Percentiles rank a stretch among this genome's conserved stretches.
phyloP scores from a whole-genome alignment of 2,888 invertebrate genomes.

The Sinhomidia bicolor region DNA sequence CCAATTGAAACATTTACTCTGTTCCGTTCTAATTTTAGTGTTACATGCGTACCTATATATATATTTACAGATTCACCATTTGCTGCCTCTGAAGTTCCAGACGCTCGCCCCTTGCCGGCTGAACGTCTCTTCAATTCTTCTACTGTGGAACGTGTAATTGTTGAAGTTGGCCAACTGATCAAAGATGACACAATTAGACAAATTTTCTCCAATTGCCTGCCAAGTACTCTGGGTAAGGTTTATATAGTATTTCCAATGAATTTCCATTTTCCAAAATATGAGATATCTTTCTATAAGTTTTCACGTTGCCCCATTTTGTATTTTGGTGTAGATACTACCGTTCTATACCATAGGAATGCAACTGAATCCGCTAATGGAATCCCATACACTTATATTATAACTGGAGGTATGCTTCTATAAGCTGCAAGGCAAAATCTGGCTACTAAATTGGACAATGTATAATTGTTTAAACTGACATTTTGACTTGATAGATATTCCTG shows the following conservation, averaged over 20 bases:
- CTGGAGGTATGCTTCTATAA: constrained; percentile 78
- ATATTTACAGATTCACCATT: constrained; percentile 35
- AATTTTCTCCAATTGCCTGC: constrained; percentile 78
- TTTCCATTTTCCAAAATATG: too few species aligned
- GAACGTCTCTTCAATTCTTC: constrained; percentile 73
- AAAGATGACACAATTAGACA: constrained; percentile 75
- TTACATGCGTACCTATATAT: background rate
- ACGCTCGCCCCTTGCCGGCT: constrained; percentile 65
- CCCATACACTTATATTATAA: constrained; percentile 78
- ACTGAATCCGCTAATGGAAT: constrained; percentile 28
- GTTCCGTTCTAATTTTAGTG: too few species aligned
- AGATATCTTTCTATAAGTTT: too few species aligned
- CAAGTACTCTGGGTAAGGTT: constrained; percentile 76
- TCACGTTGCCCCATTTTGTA: constrained; percentile 31
- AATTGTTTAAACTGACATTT: too few species aligned
- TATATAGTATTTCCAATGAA: too few species aligned
- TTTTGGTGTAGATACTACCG: constrained; percentile 74
- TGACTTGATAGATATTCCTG: constrained; percentile 73
- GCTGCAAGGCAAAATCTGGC: too few species aligned
- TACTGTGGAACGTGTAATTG: constrained; percentile 74
- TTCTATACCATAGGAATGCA: constrained; percentile 62
- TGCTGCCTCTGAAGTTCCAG: constrained; percentile 69
- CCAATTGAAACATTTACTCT: too few species aligned
- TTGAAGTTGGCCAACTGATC: constrained; percentile 70
- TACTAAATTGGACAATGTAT: too few species aligned